Evolutionary conservation across 2,888 invertebrate species (phyloP).

Genomic region (Lottia gigantea): DNA sequence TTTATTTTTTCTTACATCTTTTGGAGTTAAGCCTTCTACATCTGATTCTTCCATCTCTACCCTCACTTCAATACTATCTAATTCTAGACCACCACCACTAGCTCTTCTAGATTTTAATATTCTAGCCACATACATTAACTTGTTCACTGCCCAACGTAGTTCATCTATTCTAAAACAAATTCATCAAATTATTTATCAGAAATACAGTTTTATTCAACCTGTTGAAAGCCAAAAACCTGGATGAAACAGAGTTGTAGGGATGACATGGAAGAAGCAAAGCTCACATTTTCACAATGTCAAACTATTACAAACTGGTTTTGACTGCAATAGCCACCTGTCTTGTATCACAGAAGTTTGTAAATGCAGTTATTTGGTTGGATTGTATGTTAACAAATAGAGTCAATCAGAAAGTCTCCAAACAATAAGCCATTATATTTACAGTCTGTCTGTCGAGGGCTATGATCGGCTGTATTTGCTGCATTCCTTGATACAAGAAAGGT

Average conservation of each 20-base stretch:
- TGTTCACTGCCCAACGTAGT: constrained; percentile 48
- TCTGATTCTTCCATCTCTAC: constrained; percentile 62
- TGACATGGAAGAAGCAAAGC: neutral
- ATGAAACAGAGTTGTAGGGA: too few relatives aligned
- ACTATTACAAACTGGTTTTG: too few relatives aligned
- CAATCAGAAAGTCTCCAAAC: too few relatives aligned
- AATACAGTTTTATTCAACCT: neutral
- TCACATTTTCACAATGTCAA: too few relatives aligned
- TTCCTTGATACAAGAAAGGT: too few relatives aligned
- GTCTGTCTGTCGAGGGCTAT: too few relatives aligned
- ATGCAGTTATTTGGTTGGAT: too few relatives aligned
- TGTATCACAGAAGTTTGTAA: too few relatives aligned
- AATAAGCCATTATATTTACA: too few relatives aligned
- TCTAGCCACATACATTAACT: constrained; percentile 57
- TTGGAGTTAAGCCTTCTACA: constrained; percentile 60
- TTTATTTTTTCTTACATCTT: constrained; percentile 43
- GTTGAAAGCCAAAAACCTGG: neutral
- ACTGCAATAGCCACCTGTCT: too few relatives aligned
- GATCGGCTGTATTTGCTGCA: too few relatives aligned
- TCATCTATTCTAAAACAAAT: constrained; percentile 49
- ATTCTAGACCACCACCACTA: constrained; percentile 62
- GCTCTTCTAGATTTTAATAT: constrained; percentile 56
- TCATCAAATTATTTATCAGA: neutral
- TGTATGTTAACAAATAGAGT: too few relatives aligned
- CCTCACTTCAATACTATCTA: constrained; percentile 66